A percentile compares a stretch with the other conserved stretches of the same genome.
Evolutionary conservation across 2,797 vertebrate genomes (phyloP).

Genomic region (Ctenopoma kingsleyae): DNA sequence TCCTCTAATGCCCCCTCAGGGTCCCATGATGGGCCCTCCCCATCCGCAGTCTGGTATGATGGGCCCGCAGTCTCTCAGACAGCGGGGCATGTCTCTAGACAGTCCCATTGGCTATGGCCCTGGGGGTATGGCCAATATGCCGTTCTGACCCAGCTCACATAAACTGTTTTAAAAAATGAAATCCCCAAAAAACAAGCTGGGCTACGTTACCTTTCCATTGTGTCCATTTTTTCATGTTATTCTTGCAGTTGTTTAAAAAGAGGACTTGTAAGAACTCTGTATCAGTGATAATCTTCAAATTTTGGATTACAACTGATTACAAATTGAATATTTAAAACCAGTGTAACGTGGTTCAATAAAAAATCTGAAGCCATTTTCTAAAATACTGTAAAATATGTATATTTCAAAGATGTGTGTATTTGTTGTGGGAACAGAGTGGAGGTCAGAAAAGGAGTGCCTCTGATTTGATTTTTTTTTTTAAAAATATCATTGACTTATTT

Average conservation of each 20-base stretch:
- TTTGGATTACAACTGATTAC: slow-evolving; percentile 69
- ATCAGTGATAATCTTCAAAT: slow-evolving; percentile 67
- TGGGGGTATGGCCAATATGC: slow-evolving; percentile 94
- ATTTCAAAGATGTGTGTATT: slow-evolving; percentile 84
- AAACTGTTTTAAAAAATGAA: slow-evolving; percentile 59
- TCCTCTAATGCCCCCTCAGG: slow-evolving; percentile 92
- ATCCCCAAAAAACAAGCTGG: slow-evolving; percentile 51
- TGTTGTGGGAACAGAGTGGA: slow-evolving; percentile 79
- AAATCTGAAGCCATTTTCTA: slow-evolving; percentile 87
- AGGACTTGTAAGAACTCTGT: slow-evolving; percentile 57
- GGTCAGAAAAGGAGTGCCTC: slow-evolving; percentile 75
- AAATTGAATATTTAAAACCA: slow-evolving; percentile 70
- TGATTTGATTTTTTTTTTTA: slow-evolving; percentile 78
- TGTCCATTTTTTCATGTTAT: slow-evolving; percentile 75
- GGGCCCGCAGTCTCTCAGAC: slow-evolving; percentile 93
- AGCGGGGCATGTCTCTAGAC: slow-evolving; percentile 96
- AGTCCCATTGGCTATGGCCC: slow-evolving; percentile 93
- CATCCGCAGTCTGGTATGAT: slow-evolving; percentile 93
- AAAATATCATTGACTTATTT: slow-evolving; percentile 79
- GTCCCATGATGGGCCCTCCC: slow-evolving; percentile 92
- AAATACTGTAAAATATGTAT: slow-evolving; percentile 87
- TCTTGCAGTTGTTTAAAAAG: slow-evolving; percentile 71
- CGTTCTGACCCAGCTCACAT: slow-evolving; percentile 86
- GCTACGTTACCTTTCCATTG: slow-evolving; percentile 63
- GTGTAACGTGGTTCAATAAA: slow-evolving; percentile 74